These are phyloP conservation scores for Temnothorax longispinosus DNA, from an alignment of 1,140 invertebrate genomes.

Conservation along the genomic window DNA sequence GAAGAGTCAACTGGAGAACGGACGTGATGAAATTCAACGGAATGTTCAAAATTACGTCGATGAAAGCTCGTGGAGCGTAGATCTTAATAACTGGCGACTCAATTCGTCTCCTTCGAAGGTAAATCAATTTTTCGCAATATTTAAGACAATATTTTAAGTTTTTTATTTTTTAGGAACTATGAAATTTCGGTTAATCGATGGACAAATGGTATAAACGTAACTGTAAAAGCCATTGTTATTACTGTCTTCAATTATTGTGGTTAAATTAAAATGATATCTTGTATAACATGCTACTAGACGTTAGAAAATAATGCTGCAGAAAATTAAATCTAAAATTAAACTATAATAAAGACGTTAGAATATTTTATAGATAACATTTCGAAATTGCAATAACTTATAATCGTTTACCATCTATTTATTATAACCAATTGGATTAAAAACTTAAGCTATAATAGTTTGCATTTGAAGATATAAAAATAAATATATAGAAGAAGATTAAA, in stretches of 20 bases:
- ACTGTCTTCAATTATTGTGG: background rate
- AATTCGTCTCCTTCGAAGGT: conserved; percentile 38
- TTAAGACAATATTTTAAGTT: background rate
- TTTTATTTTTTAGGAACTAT: conserved; percentile 15
- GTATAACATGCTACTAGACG: background rate
- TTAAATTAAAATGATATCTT: background rate
- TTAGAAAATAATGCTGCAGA: background rate
- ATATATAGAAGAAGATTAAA: background rate
- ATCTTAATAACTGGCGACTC: conserved; percentile 20
- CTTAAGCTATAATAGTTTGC: background rate
- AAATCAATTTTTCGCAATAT: conserved; percentile 16
- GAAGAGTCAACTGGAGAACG: conserved; percentile 20
- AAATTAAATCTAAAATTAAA: conserved; percentile 5
- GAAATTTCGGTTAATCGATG: background rate
- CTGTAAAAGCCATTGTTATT: background rate
- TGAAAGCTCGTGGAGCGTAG: background rate
- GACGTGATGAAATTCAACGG: conserved; percentile 32
- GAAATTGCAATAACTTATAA: background rate
- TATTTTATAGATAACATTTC: background rate
- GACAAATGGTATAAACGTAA: background rate
- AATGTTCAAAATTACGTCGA: conserved; percentile 55
- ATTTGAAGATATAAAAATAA: conserved; percentile 5
- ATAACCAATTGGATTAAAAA: background rate
- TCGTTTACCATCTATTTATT: background rate
- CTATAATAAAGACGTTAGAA: background rate